A percentile compares a stretch with the other conserved stretches of the same genome.
phyloP scores from a whole-genome alignment of 30 jellyfish, hydroid and myxozoan genomes.

The Phacellophora camtschatica region DNA sequence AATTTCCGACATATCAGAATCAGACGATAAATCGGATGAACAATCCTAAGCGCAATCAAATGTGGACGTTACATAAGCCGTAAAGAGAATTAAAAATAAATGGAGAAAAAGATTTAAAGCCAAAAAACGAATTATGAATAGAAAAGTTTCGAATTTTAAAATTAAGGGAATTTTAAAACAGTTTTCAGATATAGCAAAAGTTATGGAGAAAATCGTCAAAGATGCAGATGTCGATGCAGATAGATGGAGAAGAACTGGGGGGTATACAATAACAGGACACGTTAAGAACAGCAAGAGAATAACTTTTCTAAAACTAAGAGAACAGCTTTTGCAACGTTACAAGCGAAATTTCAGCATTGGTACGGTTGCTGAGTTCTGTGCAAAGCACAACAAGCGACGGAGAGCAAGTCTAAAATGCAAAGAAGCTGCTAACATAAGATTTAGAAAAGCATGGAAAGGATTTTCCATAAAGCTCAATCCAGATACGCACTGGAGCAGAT shows the following conservation, averaged over 20 bases:
- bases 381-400: neutral
- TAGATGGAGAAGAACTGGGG: neutral
- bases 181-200: neutral
- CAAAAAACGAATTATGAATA: neutral
- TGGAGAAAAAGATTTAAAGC: neutral
- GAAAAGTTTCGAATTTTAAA: neutral
- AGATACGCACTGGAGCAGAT: neutral
- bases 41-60: neutral
- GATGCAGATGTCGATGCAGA: neutral
- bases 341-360: neutral
- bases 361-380: neutral
- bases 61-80: neutral
- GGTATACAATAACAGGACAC: neutral
- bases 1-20: neutral
- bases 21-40: neutral
- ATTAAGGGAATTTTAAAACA: neutral
- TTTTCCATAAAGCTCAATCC: neutral
- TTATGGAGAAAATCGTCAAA: neutral
- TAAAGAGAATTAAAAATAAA: neutral
- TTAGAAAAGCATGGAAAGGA: neutral
- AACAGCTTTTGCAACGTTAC: neutral
- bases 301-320: neutral
- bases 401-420: neutral
- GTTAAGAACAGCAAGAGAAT: neutral
- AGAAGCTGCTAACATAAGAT: neutral